Evolutionary conservation across 2,797 vertebrate species (phyloP).

Genomic region (Microtus agrestis): DNA sequence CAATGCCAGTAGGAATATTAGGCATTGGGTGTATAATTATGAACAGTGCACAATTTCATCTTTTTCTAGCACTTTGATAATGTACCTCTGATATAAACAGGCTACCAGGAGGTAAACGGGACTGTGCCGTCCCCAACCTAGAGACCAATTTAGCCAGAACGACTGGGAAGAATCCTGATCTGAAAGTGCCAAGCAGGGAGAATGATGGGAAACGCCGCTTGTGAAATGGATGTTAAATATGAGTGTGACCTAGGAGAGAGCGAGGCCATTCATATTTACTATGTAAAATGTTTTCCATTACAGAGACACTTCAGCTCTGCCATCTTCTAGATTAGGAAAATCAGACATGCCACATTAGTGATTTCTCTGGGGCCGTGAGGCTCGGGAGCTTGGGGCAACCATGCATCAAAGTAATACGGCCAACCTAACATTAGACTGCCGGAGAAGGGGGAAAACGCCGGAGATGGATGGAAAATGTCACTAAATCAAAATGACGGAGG

Average conservation of each 20-base stretch:
- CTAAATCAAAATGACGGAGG: slow-evolving; percentile 77
- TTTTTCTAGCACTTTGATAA: slow-evolving; percentile 19
- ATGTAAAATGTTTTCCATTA: slow-evolving; percentile 68
- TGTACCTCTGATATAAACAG: slow-evolving; percentile 32
- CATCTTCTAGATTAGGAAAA: slow-evolving; percentile 60
- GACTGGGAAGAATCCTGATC: slow-evolving; percentile 44
- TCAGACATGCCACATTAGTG: background rate
- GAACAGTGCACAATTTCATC: background rate
- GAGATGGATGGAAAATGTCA: slow-evolving; percentile 74
- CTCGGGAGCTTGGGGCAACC: slow-evolving; percentile 36
- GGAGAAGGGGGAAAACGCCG: slow-evolving; percentile 51
- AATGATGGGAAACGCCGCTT: slow-evolving; percentile 32
- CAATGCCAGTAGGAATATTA: background rate
- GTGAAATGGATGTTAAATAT: slow-evolving; percentile 66
- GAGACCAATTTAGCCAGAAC: slow-evolving; percentile 61
- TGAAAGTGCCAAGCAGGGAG: slow-evolving; percentile 12
- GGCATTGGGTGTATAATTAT: slow-evolving; percentile 11
- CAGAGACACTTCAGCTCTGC: slow-evolving; percentile 11
- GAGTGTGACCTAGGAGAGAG: slow-evolving; percentile 58
- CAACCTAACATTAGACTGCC: slow-evolving; percentile 47
- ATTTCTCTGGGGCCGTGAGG: slow-evolving; percentile 34
- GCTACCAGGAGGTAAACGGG: background rate
- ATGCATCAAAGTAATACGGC: slow-evolving; percentile 61
- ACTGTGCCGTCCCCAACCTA: background rate
- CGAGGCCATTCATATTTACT: slow-evolving; percentile 34